Percentiles rank a stretch among this genome's conserved stretches.
Conservation (phyloP, 2,888 invertebrate genomes). For the Cacoxenus indagator region DNA sequence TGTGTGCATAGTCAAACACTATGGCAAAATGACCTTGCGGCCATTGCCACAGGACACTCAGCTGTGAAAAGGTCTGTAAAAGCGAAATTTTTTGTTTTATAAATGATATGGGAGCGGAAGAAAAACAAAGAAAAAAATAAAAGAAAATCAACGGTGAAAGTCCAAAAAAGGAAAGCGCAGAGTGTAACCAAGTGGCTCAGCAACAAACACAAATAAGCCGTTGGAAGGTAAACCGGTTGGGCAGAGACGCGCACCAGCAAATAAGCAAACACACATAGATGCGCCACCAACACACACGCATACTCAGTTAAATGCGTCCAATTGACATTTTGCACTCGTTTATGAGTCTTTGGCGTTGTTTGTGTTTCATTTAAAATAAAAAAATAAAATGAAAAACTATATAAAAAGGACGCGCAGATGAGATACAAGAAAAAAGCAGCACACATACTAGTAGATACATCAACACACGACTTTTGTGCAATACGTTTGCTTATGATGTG, state of each 20-base stretch:
- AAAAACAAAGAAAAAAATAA: neutral
- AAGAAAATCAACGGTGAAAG: neutral
- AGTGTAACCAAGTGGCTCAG: conserved; percentile 13
- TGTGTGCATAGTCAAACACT: conserved; percentile 54
- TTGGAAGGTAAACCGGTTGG: neutral
- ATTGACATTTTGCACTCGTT: conserved; percentile 44
- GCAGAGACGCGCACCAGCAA: conserved; percentile 1
- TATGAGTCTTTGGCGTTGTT: conserved; percentile 35
- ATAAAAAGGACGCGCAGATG: neutral
- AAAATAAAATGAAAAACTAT: conserved; percentile 35
- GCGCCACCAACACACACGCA: conserved; percentile 38
- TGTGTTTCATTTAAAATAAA: conserved; percentile 48
- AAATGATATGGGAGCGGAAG: conserved; percentile 7
- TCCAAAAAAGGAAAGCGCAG: neutral
- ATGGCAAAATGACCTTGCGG: conserved; percentile 50
- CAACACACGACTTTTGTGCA: conserved; percentile 30
- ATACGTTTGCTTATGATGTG: conserved; percentile 34
- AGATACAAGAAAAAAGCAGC: neutral
- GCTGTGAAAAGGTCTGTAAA: conserved; percentile 33
- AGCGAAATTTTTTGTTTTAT: conserved; percentile 47
- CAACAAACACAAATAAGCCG: neutral
- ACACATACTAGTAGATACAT: conserved; percentile 14
- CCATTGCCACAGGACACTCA: conserved; percentile 21
- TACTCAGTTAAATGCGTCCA: conserved; percentile 29
- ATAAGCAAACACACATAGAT: conserved; percentile 1